phyloP scores from a whole-genome alignment of 2,888 invertebrate species.

The Drosophila ezoana region DNA sequence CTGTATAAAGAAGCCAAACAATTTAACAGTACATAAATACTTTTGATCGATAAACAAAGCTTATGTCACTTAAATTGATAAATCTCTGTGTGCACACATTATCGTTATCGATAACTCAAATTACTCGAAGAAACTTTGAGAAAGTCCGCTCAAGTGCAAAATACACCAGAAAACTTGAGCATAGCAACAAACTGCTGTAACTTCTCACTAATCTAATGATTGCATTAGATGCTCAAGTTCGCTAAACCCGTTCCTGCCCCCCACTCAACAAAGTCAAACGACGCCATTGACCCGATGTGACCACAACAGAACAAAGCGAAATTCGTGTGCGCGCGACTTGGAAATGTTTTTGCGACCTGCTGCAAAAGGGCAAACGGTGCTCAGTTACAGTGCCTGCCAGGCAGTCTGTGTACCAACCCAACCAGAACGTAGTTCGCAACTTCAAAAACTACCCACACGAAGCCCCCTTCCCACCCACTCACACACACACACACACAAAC shows the following conservation, averaged over 20 bases:
- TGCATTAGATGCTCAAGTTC: conserved; percentile 32
- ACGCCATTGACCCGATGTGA: conserved; percentile 65
- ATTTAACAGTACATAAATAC: too few relatives aligned
- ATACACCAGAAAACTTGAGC: conserved; percentile 10
- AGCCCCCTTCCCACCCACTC: neutral
- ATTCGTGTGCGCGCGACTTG: conserved; percentile 31
- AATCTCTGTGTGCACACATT: neutral
- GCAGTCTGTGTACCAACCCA: conserved; percentile 6
- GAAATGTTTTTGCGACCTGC: conserved; percentile 42
- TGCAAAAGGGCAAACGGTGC: conserved; percentile 43
- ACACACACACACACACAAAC: neutral
- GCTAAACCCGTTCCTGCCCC: conserved; percentile 19
- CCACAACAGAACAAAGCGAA: conserved; percentile 50
- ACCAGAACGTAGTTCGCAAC: conserved; percentile 20
- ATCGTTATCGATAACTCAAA: conserved; percentile 10
- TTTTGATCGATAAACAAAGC: too few relatives aligned
- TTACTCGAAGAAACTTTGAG: conserved; percentile 10
- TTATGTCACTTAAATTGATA: conserved; percentile 6
- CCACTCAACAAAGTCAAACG: conserved; percentile 49
- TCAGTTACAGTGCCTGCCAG: conserved; percentile 23
- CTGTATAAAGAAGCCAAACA: too few relatives aligned
- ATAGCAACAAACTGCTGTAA: conserved; percentile 23
- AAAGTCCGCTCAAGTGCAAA: conserved; percentile 15
- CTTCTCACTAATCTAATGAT: conserved; percentile 52
- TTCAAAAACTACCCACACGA: conserved; percentile 25